Conservation (phyloP, 2,797 vertebrate genomes). For the Pantherophis alleghaniensis region DNA sequence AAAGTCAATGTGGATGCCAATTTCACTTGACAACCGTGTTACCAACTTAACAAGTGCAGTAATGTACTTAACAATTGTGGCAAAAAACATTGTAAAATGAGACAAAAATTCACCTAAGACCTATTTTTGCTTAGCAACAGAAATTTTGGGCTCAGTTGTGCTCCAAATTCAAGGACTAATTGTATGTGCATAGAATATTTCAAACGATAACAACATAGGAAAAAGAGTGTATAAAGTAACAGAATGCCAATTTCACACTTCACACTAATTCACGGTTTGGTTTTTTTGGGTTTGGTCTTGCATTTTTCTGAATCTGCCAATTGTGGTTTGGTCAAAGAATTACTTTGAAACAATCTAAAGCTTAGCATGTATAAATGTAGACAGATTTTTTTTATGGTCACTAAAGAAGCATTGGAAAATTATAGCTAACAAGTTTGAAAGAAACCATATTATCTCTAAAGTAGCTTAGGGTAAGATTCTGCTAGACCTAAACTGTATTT, state of each 20-base stretch:
- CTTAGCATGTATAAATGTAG: not conserved
- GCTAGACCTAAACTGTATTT: not conserved
- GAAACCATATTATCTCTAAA: not conserved
- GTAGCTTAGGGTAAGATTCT: not conserved
- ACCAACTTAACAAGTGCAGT: not conserved
- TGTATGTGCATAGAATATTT: not conserved
- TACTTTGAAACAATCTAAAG: not conserved
- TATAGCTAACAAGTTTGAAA: not conserved
- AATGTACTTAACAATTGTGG: not conserved
- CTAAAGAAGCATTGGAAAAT: not conserved
- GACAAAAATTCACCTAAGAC: not conserved
- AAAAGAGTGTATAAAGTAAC: not conserved
- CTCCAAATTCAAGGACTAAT: not conserved
- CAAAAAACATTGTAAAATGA: not conserved
- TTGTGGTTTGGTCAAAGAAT: not conserved
- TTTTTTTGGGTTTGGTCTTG: not conserved
- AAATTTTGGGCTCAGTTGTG: not conserved
- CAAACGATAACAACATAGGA: not conserved
- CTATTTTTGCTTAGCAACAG: not conserved
- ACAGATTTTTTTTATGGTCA: not conserved
- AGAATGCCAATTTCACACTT: not conserved
- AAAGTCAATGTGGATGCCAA: not conserved
- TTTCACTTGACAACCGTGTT: not conserved
- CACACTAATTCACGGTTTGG: not conserved
- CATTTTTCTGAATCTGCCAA: not conserved